These are phyloP conservation scores for Drosophila bifasciata DNA, from an alignment of 1,140 invertebrate species.

Conservation along the genomic window DNA sequence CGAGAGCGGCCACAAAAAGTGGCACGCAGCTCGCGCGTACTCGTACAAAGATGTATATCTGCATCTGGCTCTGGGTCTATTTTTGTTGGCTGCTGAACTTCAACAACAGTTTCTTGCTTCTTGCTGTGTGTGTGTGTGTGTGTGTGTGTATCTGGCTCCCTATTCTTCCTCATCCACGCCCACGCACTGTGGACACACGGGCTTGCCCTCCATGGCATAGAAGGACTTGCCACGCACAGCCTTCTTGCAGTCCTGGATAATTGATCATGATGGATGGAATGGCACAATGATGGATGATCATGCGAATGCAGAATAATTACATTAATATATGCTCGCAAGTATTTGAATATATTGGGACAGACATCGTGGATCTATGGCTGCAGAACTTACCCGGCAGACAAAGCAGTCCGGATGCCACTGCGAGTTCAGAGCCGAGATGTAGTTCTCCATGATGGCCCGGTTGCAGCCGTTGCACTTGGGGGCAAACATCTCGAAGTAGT, in stretches of 20 bases:
- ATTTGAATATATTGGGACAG: too few relatives aligned
- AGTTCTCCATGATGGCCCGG: conserved; percentile 99
- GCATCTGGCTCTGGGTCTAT: conserved; percentile 48
- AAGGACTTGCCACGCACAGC: conserved; percentile 96
- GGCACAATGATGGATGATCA: conserved; percentile 18
- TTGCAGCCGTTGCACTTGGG: conserved; percentile 99
- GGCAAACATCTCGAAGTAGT: conserved; percentile 99
- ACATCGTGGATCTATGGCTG: too few relatives aligned
- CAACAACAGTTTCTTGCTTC: conserved; percentile 44
- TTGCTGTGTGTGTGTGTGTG: conserved; percentile 5
- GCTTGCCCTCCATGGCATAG: conserved; percentile 97
- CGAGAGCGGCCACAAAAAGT: conserved; percentile 29
- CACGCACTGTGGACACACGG: conserved; percentile 94
- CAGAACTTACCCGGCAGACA: conserved; percentile 96
- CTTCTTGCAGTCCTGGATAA: conserved; percentile 94
- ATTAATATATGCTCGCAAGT: conserved; percentile 1
- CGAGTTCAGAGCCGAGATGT: conserved; percentile 98
- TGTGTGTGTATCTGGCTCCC: conserved; percentile 1
- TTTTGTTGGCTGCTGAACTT: conserved; percentile 60
- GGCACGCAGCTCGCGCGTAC: conserved; percentile 45
- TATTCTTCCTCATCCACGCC: conserved; percentile 95
- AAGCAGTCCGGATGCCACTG: conserved; percentile 99
- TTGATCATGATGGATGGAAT: conserved; percentile 5
- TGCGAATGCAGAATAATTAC: not conserved
- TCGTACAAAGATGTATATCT: conserved; percentile 59